Evolutionary conservation across 2,797 vertebrate genomes (phyloP).

Genomic region (Gobionotothen gibberifrons): DNA sequence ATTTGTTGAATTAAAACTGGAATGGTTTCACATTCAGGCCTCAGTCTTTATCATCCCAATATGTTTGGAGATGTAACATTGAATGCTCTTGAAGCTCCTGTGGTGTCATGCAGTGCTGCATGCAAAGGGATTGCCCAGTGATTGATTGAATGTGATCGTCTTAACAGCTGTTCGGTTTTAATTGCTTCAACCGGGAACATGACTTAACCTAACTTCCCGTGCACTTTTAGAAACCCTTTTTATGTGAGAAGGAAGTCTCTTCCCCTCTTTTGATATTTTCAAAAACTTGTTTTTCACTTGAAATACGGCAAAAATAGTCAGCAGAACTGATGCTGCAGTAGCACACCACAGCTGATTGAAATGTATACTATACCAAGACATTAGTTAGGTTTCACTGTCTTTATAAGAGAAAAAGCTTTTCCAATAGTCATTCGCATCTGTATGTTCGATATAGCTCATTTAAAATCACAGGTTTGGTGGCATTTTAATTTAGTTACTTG

Average conservation of each 20-base stretch:
- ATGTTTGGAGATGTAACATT: slow-evolving; percentile 2
- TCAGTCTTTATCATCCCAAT: background rate
- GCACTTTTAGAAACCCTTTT: slow-evolving; percentile 11
- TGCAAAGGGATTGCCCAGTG: slow-evolving; percentile 31
- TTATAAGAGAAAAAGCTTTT: background rate
- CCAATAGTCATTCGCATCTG: background rate
- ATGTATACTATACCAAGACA: background rate
- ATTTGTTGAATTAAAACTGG: slow-evolving; percentile 22
- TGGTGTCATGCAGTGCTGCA: slow-evolving; percentile 3
- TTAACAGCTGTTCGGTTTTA: slow-evolving; percentile 35
- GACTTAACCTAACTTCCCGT: background rate
- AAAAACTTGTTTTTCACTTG: background rate
- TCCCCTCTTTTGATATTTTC: background rate
- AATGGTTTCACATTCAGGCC: slow-evolving; percentile 17
- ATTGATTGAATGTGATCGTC: slow-evolving; percentile 44
- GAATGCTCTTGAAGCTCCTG: background rate
- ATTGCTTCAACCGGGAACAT: slow-evolving; percentile 19
- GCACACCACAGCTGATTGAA: background rate
- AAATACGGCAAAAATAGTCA: background rate
- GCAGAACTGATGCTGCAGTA: background rate
- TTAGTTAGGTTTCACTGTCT: background rate
- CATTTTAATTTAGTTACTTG: background rate
- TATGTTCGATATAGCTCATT: background rate
- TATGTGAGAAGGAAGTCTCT: background rate
- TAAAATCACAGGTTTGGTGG: slow-evolving; percentile 1